phyloP scores from a whole-genome alignment of 2,113 vertebrate species.

The Dipodomys spectabilis region DNA sequence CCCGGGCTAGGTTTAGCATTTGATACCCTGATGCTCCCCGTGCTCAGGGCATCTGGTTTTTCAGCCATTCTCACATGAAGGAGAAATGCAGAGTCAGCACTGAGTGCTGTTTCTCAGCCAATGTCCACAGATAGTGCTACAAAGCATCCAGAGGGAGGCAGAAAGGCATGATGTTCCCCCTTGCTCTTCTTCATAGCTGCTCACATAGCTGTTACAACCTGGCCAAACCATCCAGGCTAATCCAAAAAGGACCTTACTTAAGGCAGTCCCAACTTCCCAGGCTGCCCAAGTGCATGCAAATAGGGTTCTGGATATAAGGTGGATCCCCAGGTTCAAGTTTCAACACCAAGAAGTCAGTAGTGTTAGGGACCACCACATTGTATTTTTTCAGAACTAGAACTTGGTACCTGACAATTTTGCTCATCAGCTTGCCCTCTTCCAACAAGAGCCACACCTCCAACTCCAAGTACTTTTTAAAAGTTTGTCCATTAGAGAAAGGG shows the following conservation, averaged over 20 bases:
- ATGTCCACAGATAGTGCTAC: fast-evolving
- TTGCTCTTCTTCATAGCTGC: background rate
- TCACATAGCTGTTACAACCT: too few relatives aligned
- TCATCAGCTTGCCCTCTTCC: too few relatives aligned
- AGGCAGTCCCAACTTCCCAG: background rate
- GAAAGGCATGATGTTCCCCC: background rate
- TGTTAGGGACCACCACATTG: background rate
- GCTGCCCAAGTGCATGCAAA: background rate
- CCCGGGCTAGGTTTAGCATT: background rate
- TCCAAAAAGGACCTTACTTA: background rate
- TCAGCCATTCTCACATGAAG: too few relatives aligned
- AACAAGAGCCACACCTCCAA: too few relatives aligned
- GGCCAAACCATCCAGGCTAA: background rate
- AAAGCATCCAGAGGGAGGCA: background rate
- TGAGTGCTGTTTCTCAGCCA: background rate
- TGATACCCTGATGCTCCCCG: background rate
- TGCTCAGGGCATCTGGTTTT: background rate
- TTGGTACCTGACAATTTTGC: too few relatives aligned
- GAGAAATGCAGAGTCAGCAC: background rate
- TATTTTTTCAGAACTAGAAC: background rate
- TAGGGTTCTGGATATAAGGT: background rate
- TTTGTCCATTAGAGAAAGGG: too few relatives aligned
- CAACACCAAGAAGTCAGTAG: background rate
- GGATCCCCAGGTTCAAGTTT: background rate
- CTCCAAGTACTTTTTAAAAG: too few relatives aligned